phyloP scores from a whole-genome alignment of 2,888 invertebrate species.

The Uloborus plumipes region DNA sequence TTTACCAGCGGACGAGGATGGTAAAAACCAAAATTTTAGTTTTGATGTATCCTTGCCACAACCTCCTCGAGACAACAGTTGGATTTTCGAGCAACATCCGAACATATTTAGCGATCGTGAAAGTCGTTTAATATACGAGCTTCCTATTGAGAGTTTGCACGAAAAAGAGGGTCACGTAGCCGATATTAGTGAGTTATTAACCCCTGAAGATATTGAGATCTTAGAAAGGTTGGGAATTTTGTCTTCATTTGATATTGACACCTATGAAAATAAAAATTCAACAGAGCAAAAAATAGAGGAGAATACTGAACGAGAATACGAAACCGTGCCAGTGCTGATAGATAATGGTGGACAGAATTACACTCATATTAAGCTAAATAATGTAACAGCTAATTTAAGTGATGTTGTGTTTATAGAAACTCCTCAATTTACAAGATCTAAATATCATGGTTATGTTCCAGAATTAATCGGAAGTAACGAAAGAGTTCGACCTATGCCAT shows the following conservation, averaged over 20 bases:
- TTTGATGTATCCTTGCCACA: too few species aligned
- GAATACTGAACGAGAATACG: conserved; percentile 21
- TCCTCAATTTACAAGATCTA: conserved; percentile 35
- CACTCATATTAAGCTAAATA: not conserved
- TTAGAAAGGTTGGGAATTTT: conserved; percentile 45
- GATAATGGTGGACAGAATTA: conserved; percentile 22
- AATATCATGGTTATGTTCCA: conserved; percentile 39
- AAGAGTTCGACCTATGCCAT: not conserved
- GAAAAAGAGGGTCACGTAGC: not conserved
- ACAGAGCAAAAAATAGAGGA: not conserved
- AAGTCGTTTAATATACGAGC: too few species aligned
- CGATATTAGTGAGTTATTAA: conserved; percentile 13
- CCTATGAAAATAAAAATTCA: not conserved
- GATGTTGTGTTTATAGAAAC: conserved; percentile 34
- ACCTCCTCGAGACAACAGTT: too few species aligned
- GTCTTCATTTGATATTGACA: conserved; percentile 25
- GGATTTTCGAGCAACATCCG: too few species aligned
- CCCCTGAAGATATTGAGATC: conserved; percentile 48
- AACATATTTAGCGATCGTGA: too few species aligned
- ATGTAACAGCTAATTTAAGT: conserved; percentile 4
- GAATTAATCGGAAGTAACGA: not conserved
- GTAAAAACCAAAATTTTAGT: too few species aligned
- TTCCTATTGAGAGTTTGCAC: too few species aligned
- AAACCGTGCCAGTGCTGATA: conserved; percentile 9
- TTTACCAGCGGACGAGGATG: not conserved